Evolutionary conservation across 2,797 vertebrate genomes (phyloP).

Genomic region (Parauchenoglanis ngamensis): DNA sequence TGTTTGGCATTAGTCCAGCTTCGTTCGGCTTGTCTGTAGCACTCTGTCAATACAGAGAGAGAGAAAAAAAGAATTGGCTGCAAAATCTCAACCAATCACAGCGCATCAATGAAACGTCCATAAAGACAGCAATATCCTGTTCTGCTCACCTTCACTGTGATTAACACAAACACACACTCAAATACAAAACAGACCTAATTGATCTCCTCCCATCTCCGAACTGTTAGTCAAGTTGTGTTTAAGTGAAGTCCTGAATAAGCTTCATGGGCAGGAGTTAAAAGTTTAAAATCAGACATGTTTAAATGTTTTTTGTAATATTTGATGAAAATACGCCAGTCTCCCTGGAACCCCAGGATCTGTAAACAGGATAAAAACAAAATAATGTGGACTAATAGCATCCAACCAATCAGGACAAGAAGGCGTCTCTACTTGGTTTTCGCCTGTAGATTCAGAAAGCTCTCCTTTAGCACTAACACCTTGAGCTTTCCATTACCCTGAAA

Average conservation of each 20-base stretch:
- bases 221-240: background rate
- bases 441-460: background rate
- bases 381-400: background rate
- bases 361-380: background rate
- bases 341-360: background rate
- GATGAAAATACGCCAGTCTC: too few species aligned
- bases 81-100: conserved; percentile 53
- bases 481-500: background rate
- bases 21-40: conserved; percentile 43
- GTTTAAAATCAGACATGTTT: background rate
- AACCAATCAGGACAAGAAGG: background rate
- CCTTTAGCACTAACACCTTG: background rate
- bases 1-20: conserved; percentile 50
- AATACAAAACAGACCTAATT: background rate
- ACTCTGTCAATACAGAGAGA: conserved; percentile 45
- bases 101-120: conserved; percentile 46
- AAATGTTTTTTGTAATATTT: background rate
- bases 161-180: background rate
- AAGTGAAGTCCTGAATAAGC: background rate
- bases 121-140: conserved; percentile 59
- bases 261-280: background rate
- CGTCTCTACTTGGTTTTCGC: background rate
- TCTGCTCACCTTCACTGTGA: background rate
- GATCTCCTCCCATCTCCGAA: background rate
- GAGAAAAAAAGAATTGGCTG: conserved; percentile 22